Evolutionary conservation across 1,140 invertebrate species (phyloP).

Genomic region (Asbolus verrucosus): DNA sequence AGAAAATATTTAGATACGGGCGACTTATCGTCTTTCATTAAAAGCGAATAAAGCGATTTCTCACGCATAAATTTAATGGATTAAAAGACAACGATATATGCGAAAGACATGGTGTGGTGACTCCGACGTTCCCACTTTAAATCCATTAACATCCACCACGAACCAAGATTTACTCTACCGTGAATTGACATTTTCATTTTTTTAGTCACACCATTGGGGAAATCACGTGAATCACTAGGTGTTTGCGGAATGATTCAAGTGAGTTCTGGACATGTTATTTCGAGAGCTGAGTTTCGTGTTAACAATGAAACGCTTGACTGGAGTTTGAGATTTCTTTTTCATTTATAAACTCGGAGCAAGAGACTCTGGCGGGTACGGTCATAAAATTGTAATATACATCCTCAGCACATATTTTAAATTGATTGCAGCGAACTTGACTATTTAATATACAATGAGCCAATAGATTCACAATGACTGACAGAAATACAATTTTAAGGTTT

Average conservation of each 20-base stretch:
- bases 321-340: no score
- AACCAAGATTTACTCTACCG: neutral
- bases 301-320: no score
- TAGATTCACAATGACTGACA: no score
- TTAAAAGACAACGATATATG: slow-evolving; percentile 14
- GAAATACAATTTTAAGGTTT: no score
- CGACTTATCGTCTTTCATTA: no score
- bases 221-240: slow-evolving; percentile 20
- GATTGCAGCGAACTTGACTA: no score
- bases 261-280: neutral
- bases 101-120: slow-evolving; percentile 4
- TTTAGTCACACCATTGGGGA: neutral
- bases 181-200: neutral
- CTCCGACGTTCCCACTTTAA: neutral
- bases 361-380: no score
- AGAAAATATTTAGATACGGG: no score
- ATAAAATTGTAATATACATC: no score
- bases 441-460: no score
- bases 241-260: slow-evolving; percentile 31
- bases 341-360: no score
- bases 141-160: neutral
- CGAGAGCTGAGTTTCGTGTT: slow-evolving; percentile 12
- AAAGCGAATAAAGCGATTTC: slow-evolving; percentile 4
- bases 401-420: no score
- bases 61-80: slow-evolving; percentile 38